phyloP scores from a whole-genome alignment of 2,113 vertebrate species.

The Myrmophylax atrothorax region DNA sequence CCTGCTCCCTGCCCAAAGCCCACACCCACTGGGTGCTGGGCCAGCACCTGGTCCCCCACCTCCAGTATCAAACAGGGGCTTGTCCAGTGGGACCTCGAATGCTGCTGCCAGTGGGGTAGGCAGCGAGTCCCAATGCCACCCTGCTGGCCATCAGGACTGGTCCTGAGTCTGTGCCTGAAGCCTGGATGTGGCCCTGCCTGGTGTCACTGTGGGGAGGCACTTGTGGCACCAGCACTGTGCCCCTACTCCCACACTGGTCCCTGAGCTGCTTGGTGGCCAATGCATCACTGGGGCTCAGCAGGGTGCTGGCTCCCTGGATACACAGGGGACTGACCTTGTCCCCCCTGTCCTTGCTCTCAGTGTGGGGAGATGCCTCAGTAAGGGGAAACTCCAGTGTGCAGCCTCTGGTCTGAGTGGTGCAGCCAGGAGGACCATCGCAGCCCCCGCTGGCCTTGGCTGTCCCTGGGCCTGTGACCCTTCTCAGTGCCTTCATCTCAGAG shows the following conservation, averaged over 20 bases:
- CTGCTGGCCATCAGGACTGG: rapidly evolving
- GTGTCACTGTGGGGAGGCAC: background rate
- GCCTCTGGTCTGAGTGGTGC: background rate
- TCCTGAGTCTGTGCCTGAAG: background rate
- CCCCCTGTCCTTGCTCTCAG: background rate
- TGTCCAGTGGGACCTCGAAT: rapidly evolving
- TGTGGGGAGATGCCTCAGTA: rapidly evolving
- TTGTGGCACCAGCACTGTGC: rapidly evolving
- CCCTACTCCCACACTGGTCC: background rate
- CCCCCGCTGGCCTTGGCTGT: background rate
- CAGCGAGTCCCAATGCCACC: rapidly evolving
- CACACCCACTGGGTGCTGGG: rapidly evolving
- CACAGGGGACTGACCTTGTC: rapidly evolving
- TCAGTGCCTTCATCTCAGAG: background rate
- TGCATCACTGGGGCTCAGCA: rapidly evolving
- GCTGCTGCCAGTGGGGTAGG: background rate
- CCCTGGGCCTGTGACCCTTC: background rate
- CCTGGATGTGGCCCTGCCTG: background rate
- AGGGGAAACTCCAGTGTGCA: background rate
- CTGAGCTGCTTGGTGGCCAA: rapidly evolving
- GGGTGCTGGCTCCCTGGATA: background rate
- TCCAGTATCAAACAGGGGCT: rapidly evolving
- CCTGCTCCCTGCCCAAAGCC: background rate
- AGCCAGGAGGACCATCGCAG: background rate
- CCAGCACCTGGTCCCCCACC: background rate